These are phyloP conservation scores for Bugula neritina DNA, from an alignment of 2,888 invertebrate genomes.

Conservation along the genomic window DNA sequence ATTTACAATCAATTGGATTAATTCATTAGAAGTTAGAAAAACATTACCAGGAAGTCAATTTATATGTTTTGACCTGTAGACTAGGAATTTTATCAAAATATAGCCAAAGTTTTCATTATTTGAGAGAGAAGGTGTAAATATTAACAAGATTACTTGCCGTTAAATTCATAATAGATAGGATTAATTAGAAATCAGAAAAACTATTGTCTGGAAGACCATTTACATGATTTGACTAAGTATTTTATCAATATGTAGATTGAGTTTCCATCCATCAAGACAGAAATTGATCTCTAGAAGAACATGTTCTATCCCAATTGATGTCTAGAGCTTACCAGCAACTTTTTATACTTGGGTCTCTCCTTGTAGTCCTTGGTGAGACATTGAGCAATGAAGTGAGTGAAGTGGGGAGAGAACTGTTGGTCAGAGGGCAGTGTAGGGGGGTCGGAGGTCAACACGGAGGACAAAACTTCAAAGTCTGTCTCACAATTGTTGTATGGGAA, in stretches of 20 bases:
- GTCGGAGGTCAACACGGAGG: conserved; percentile 71
- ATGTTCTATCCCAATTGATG: neutral
- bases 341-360: conserved; percentile 86
- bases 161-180: too few relatives aligned
- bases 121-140: too few relatives aligned
- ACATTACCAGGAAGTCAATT: too few relatives aligned
- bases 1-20: too few relatives aligned
- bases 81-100: too few relatives aligned
- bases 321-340: conserved; percentile 61
- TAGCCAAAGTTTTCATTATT: too few relatives aligned
- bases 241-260: neutral
- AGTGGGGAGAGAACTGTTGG: conserved; percentile 73
- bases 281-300: neutral
- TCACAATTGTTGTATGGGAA: conserved; percentile 90
- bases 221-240: too few relatives aligned
- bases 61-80: too few relatives aligned
- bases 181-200: too few relatives aligned
- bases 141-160: too few relatives aligned
- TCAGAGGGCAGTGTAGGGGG: conserved; percentile 64
- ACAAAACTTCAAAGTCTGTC: conserved; percentile 94
- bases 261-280: neutral
- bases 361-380: conserved; percentile 91
- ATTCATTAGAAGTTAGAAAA: too few relatives aligned
- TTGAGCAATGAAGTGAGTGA: conserved; percentile 81
- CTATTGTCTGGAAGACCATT: too few relatives aligned